Evolutionary conservation across 2,113 vertebrate genomes (phyloP).

Genomic region (Seriola dumerili): DNA sequence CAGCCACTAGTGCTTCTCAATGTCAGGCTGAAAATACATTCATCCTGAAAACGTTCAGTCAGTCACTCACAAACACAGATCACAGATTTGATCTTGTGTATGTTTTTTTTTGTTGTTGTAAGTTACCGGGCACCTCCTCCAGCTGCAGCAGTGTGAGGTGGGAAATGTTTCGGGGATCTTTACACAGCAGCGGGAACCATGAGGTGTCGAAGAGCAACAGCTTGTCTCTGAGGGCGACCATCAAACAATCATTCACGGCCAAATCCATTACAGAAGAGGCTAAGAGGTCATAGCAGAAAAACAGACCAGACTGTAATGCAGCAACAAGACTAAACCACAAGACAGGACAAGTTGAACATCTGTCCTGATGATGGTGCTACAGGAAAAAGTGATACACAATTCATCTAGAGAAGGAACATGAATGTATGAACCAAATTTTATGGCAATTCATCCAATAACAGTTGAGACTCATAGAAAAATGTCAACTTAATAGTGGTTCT

Average conservation of each 20-base stretch:
- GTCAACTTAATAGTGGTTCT: too few relatives aligned
- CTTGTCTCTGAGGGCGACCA: not conserved
- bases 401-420: too few relatives aligned
- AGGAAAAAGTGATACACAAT: not conserved
- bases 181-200: not conserved
- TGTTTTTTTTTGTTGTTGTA: not conserved
- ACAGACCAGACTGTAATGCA: not conserved
- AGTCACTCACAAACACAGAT: too few relatives aligned
- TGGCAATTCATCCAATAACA: too few relatives aligned
- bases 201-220: not conserved
- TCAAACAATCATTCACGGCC: not conserved
- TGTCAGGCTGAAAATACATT: constrained; percentile 35
- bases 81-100: not conserved
- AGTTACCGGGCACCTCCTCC: not conserved
- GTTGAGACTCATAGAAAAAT: too few relatives aligned
- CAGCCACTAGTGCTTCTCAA: constrained; percentile 39
- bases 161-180: not conserved
- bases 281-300: not conserved
- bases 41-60: too few relatives aligned
- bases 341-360: not conserved
- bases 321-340: not conserved
- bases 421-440: too few relatives aligned
- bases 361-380: not conserved
- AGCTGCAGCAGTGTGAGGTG: not conserved
- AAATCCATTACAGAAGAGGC: constrained; percentile 1